Conservation (phyloP, 2,797 vertebrate species). For the Leptoclinus maculatus region DNA sequence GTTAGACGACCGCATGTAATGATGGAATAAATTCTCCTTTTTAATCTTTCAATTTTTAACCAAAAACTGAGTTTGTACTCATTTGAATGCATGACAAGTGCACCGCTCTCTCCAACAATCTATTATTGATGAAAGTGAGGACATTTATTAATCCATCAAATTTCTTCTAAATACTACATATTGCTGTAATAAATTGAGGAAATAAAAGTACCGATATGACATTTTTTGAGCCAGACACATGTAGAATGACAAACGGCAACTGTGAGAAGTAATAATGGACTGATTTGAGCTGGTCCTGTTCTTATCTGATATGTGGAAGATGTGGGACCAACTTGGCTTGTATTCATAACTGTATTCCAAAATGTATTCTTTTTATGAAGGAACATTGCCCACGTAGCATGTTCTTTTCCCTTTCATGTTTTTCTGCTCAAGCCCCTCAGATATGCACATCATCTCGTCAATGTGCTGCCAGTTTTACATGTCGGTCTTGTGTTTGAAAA, state of each 20-base stretch:
- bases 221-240: not conserved
- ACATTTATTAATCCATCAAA: constrained; percentile 40
- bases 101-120: constrained; percentile 35
- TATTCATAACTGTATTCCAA: not conserved
- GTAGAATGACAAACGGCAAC: not conserved
- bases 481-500: not conserved
- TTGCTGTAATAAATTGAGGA: constrained; percentile 4
- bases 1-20: constrained; percentile 70
- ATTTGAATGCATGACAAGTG: constrained; percentile 55
- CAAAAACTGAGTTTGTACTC: constrained; percentile 49
- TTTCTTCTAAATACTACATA: constrained; percentile 24
- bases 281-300: not conserved
- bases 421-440: not conserved
- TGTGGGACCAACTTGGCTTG: not conserved
- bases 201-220: not conserved
- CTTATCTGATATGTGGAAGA: not conserved
- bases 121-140: constrained; percentile 55
- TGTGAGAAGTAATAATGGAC: not conserved
- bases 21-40: constrained; percentile 44
- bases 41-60: constrained; percentile 64
- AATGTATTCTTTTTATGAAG: not conserved
- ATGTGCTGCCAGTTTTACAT: constrained; percentile 19
- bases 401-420: not conserved
- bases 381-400: not conserved
- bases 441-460: constrained; percentile 3